Evolutionary conservation across 1,140 invertebrate genomes (phyloP).

Genomic region (Wiebesia pumilae): DNA sequence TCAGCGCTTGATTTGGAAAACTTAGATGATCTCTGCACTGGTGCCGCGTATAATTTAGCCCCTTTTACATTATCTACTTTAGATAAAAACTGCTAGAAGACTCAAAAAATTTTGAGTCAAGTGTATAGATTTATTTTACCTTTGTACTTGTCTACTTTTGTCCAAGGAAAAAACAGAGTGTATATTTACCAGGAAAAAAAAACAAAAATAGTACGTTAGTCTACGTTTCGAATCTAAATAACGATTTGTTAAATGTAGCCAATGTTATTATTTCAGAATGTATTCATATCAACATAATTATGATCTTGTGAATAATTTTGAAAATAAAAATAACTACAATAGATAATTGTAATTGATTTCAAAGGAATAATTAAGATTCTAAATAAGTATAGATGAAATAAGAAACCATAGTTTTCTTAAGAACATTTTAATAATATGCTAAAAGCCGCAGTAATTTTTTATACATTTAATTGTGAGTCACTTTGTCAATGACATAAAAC

Average conservation of each 20-base stretch:
- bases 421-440: constrained; percentile 52
- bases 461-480: constrained; percentile 49
- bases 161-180: constrained; percentile 58
- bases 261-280: constrained; percentile 55
- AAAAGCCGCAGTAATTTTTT: constrained; percentile 50
- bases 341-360: constrained; percentile 47
- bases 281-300: constrained; percentile 55
- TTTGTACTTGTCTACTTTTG: constrained; percentile 63
- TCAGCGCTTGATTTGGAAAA: constrained; percentile 48
- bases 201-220: constrained; percentile 48
- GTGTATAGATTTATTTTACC: constrained; percentile 64
- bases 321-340: constrained; percentile 56
- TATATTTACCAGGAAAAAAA: constrained; percentile 52
- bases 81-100: constrained; percentile 52
- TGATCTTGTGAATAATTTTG: constrained; percentile 56
- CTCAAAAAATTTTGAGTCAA: constrained; percentile 57
- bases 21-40: constrained; percentile 54
- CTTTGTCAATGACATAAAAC: constrained; percentile 48
- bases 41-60: constrained; percentile 61
- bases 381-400: constrained; percentile 17
- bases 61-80: constrained; percentile 61
- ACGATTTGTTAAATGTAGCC: constrained; percentile 55
- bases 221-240: constrained; percentile 54
- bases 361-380: constrained; percentile 20
- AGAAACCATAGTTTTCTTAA: constrained; percentile 40